Evolutionary conservation across 2,888 invertebrate species (phyloP), one percentile per base, ranked within the genome.

Genomic region (Graphium colonna): DNA sequence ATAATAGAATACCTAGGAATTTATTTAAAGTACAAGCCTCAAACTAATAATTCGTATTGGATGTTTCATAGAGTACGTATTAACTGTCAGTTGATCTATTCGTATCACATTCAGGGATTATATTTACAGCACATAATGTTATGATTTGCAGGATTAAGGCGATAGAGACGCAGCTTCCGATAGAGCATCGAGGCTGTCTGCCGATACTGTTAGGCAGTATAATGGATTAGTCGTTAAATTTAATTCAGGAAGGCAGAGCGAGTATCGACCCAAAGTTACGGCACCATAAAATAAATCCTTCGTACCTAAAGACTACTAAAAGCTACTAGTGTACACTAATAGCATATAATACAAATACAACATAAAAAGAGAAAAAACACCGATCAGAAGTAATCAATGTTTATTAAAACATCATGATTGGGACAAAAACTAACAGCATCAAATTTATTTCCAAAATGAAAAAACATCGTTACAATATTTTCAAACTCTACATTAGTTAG

Each of bases 351-450:
- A 3, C 13, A 43, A 17, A 33, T 1, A 26, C 4, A 38, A n/a
- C 9, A 28, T 18, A 38, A 38, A 21, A 17, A n/a, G n/a, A n/a
- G 16, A 8, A 2, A 56, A 64, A 63, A 64, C 53, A 51, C 52
- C 47, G 59, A 65, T 68, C 58, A 57, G 63, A 78, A 77, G 77
- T 83, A 79, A 79, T 75, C 72, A 84, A 79, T 81, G 77, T 88
- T 86, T 87, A 88, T 85, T 87, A 78, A 82, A 86, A 83, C 83
- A 79, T 82, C 82, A 82, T 85, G 83, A 88, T 86, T 81, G 79
- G 71, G 78, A 79, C 71, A 79, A 82, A 71, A 82, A 78, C 72
- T 82, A 87, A 88, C 82, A 81, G 77, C 79, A 74, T 83, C 79
- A 81, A 83, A 81, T 72, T 76, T 74, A 69, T 76, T 82, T 75